A percentile compares a stretch with the other conserved stretches of the same genome.
phyloP scores from a whole-genome alignment of 2,888 invertebrate species.

The Lithosia quadra region DNA sequence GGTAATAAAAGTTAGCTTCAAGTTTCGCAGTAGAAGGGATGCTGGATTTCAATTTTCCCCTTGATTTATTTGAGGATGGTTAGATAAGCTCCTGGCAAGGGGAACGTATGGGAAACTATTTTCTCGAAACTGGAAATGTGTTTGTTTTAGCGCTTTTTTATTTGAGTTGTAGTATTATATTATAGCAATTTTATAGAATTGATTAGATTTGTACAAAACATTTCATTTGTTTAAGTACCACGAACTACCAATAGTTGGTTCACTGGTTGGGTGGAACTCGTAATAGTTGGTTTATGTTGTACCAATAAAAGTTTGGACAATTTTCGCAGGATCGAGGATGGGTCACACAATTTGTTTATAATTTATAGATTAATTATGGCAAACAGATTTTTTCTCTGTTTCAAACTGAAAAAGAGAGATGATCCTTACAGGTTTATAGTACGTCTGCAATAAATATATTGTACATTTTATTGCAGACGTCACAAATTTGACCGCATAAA shows the following conservation, averaged over 20 bases:
- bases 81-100: slow-evolving; percentile 60
- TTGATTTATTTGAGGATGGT: slow-evolving; percentile 77
- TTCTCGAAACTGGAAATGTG: slow-evolving; percentile 24
- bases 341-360: too few relatives aligned
- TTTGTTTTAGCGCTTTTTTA: slow-evolving; percentile 8
- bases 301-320: neutral
- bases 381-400: neutral
- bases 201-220: neutral
- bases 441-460: neutral
- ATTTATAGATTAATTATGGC: neutral
- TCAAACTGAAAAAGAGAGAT: neutral
- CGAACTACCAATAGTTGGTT: too few relatives aligned
- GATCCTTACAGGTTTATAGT: neutral
- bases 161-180: neutral
- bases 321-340: too few relatives aligned
- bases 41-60: slow-evolving; percentile 79
- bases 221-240: neutral
- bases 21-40: slow-evolving; percentile 49
- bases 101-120: slow-evolving; percentile 43
- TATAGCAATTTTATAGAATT: neutral
- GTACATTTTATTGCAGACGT: slow-evolving; percentile 12
- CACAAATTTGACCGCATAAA: slow-evolving; percentile 11
- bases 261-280: too few relatives aligned
- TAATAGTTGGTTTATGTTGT: too few relatives aligned
- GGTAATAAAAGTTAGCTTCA: slow-evolving; percentile 74